phyloP scores from a whole-genome alignment of 23 tunicate species.

The Trididemnum miniatum region DNA sequence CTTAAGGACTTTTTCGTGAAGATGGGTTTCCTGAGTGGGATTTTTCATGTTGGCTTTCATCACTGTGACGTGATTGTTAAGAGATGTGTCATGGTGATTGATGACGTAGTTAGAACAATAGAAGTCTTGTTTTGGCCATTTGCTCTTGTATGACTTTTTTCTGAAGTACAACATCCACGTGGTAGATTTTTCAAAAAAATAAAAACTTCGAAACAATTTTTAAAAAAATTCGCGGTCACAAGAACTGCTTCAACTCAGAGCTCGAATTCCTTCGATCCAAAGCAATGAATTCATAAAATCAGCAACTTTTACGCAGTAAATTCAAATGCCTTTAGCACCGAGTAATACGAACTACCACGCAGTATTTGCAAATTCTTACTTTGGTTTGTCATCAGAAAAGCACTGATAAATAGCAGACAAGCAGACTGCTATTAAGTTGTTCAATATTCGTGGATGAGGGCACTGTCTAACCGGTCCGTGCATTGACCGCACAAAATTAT shows the following conservation, averaged over 20 bases:
- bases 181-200: too few species aligned
- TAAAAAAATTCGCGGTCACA: too few species aligned
- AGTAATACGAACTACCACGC: too few species aligned
- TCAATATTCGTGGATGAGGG: constrained; percentile 73
- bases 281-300: too few species aligned
- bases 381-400: constrained; percentile 29
- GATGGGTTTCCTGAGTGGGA: background rate
- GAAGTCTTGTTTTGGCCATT: background rate
- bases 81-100: background rate
- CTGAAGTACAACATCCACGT: background rate
- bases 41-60: constrained; percentile 1
- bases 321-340: too few species aligned
- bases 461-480: constrained; percentile 83
- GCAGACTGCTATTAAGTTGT: constrained; percentile 75
- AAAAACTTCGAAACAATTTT: too few species aligned
- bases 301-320: too few species aligned
- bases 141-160: background rate
- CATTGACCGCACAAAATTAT: constrained; percentile 42
- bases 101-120: background rate
- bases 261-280: too few species aligned
- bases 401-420: constrained; percentile 68
- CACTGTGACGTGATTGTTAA: constrained; percentile 6
- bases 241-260: too few species aligned
- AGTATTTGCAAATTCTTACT: too few species aligned
- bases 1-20: background rate